These are phyloP conservation scores for Salvelinus alpinus DNA, from an alignment of 2,113 vertebrate genomes.

Conservation along the genomic window DNA sequence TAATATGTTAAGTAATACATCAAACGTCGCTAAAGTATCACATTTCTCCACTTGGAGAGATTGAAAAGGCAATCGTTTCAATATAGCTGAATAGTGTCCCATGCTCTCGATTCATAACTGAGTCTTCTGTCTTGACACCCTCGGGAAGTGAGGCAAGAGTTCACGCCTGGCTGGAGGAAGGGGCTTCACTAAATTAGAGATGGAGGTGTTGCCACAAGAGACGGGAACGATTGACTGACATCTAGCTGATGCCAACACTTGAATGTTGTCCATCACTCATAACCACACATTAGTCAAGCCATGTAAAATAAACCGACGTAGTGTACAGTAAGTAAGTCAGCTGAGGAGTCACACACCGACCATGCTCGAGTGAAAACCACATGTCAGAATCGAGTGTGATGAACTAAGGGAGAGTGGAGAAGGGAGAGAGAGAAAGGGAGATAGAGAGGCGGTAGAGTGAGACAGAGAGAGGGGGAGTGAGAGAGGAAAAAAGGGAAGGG, in stretches of 20 bases:
- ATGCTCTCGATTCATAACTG: no score
- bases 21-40: no score
- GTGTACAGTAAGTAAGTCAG: neutral
- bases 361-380: neutral
- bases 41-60: no score
- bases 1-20: no score
- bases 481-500: neutral
- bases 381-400: neutral
- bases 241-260: neutral
- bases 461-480: neutral
- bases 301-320: neutral
- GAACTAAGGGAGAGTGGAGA: neutral
- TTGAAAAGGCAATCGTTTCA: no score
- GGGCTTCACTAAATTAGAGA: neutral
- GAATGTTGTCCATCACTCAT: neutral
- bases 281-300: neutral
- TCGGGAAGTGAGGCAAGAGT: no score
- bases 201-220: neutral
- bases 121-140: no score
- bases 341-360: neutral
- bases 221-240: neutral
- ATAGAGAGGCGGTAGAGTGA: neutral
- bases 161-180: no score
- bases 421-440: constrained; percentile 8
- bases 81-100: no score